Percentiles rank a stretch among this genome's conserved stretches.
Conservation (phyloP, 2,113 vertebrate genomes). For the Tupaia tana region DNA sequence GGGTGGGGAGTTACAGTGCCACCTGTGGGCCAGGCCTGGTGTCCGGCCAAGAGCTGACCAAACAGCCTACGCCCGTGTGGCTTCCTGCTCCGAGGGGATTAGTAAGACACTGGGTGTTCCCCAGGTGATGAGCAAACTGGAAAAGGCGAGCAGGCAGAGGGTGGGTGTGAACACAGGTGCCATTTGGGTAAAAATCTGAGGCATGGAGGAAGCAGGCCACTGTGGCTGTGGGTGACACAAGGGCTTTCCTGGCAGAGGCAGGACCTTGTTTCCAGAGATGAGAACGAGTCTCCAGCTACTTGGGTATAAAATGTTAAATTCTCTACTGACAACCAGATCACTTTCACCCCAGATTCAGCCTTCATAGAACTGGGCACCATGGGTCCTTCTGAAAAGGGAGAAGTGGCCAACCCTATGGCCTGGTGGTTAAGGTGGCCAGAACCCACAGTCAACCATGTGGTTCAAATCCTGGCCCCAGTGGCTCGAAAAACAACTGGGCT, state of each 20-base stretch:
- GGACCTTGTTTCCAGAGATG: no score
- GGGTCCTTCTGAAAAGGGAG: neutral
- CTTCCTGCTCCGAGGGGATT: fast-evolving
- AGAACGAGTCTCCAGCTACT: neutral
- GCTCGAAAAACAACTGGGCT: no score
- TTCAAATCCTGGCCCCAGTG: no score
- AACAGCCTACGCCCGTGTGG: neutral
- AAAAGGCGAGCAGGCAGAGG: neutral
- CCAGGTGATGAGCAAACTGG: neutral
- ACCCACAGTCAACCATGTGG: no score
- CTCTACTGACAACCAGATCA: neutral
- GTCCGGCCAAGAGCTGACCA: neutral
- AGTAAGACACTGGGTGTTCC: fast-evolving
- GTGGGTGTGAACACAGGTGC: no score
- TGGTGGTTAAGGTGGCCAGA: no score
- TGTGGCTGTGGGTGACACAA: fast-evolving
- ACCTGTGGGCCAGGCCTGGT: fast-evolving
- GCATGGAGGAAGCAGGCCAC: neutral
- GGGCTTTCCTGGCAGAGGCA: neutral
- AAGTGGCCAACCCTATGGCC: neutral
- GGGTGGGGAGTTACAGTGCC: neutral
- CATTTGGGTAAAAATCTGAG: neutral
- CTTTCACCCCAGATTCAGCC: fast-evolving
- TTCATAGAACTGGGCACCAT: fast-evolving
- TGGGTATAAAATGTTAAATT: neutral